phyloP scores from a whole-genome alignment of 2,797 vertebrate genomes.

The Cossypha dichroa region DNA sequence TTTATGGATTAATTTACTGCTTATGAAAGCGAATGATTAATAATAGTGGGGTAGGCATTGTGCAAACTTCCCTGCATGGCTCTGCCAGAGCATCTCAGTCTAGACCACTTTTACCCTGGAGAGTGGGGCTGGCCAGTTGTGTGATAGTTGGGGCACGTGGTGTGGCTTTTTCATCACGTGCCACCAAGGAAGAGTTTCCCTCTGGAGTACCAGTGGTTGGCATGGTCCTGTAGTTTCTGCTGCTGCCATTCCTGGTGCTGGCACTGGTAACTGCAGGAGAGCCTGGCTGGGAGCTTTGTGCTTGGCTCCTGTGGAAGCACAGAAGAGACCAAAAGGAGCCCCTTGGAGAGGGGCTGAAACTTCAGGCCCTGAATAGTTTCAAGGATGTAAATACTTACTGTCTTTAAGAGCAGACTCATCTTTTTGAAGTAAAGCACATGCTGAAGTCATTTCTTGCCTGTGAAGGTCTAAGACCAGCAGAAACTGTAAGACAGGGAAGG shows the following conservation, averaged over 20 bases:
- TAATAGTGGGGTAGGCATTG: not conserved
- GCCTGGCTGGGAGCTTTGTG: not conserved
- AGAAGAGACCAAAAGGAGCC: not conserved
- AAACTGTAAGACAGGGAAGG: not conserved
- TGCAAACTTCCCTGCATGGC: not conserved
- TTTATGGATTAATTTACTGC: constrained; percentile 43
- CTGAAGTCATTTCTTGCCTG: not conserved
- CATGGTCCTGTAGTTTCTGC: not conserved
- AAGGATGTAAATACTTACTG: not conserved
- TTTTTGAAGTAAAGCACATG: not conserved
- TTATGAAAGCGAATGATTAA: constrained; percentile 29
- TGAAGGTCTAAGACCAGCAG: not conserved
- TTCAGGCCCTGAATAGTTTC: not conserved
- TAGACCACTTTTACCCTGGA: constrained; percentile 6
- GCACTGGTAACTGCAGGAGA: not conserved
- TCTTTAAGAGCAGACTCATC: not conserved
- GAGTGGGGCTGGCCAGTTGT: not conserved
- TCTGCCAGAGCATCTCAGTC: constrained; percentile 34
- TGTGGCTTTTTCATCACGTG: not conserved
- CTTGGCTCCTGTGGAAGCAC: not conserved
- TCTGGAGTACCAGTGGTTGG: not conserved
- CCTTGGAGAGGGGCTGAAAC: not conserved
- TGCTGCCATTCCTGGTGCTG: not conserved
- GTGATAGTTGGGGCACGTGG: not conserved
- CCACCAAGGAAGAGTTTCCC: not conserved